Conservation (phyloP, 1,140 invertebrate genomes). For the Lepidostoma basale region DNA sequence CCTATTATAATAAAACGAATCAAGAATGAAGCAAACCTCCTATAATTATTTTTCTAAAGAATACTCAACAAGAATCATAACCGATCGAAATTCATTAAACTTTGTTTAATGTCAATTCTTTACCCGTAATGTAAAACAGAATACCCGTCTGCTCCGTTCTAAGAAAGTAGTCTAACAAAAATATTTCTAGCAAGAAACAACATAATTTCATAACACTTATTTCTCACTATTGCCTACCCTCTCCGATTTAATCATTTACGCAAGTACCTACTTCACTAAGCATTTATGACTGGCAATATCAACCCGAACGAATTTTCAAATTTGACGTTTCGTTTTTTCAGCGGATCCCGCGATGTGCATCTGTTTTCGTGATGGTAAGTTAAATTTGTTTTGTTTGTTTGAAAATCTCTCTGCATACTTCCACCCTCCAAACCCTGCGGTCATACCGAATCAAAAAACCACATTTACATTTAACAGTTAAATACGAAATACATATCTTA, state of each 20-base stretch:
- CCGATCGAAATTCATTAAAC: conserved; percentile 6
- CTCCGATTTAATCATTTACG: too few relatives aligned
- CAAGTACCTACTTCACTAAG: not conserved
- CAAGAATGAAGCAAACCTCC: too few relatives aligned
- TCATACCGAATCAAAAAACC: conserved; percentile 26
- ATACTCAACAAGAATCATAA: conserved; percentile 16
- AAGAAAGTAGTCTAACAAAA: too few relatives aligned
- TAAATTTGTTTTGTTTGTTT: not conserved
- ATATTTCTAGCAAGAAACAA: conserved; percentile 1
- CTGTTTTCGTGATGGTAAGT: too few relatives aligned
- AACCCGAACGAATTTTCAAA: conserved; percentile 4
- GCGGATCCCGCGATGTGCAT: too few relatives aligned
- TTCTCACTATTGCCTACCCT: not conserved
- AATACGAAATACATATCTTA: conserved; percentile 44
- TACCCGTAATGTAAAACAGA: conserved; percentile 21
- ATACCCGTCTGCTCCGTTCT: conserved; percentile 21
- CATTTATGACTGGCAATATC: conserved; percentile 4
- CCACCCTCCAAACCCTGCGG: conserved; percentile 40
- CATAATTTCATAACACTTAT: not conserved
- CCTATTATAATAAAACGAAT: too few relatives aligned
- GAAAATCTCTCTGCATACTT: conserved; percentile 16
- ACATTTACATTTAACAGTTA: conserved; percentile 38
- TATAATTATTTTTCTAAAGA: not conserved
- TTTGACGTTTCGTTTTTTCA: conserved; percentile 1
- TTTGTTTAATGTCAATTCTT: conserved; percentile 11